phyloP scores from a whole-genome alignment of 1,140 invertebrate genomes.

The Zaprionus taronus region DNA sequence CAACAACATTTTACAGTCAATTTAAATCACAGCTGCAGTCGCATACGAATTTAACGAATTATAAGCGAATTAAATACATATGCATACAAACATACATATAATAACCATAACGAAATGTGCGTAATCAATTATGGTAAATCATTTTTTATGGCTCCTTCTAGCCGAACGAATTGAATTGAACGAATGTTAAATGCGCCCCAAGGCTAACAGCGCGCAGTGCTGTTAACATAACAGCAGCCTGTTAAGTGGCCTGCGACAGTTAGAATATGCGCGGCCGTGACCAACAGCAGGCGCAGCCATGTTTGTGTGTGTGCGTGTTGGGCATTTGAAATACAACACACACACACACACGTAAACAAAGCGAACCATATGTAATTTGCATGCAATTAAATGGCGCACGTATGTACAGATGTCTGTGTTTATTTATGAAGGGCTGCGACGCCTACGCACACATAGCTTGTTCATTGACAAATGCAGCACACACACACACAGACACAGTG shows the following conservation, averaged over 20 bases:
- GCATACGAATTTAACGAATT: slow-evolving; percentile 27
- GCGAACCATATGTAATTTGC: slow-evolving; percentile 21
- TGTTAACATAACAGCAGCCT: slow-evolving; percentile 3
- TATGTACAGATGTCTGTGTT: not conserved
- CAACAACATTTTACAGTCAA: slow-evolving; percentile 47
- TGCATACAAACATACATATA: not conserved
- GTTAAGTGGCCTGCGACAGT: slow-evolving; percentile 37
- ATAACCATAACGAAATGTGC: slow-evolving; percentile 31
- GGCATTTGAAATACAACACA: slow-evolving; percentile 32
- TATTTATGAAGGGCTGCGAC: slow-evolving; percentile 60
- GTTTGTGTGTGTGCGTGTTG: slow-evolving; percentile 27
- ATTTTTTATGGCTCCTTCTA: not conserved
- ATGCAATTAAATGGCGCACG: slow-evolving; percentile 28
- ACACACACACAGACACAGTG: slow-evolving; percentile 29
- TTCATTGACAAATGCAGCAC: slow-evolving; percentile 48
- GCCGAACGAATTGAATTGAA: not conserved
- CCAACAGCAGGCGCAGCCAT: slow-evolving; percentile 8
- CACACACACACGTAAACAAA: slow-evolving; percentile 9
- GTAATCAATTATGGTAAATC: slow-evolving; percentile 44
- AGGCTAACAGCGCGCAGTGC: slow-evolving; percentile 17
- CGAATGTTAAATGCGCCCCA: slow-evolving; percentile 35
- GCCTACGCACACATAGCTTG: slow-evolving; percentile 34
- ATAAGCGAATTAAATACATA: slow-evolving; percentile 30
- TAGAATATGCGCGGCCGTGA: slow-evolving; percentile 37
- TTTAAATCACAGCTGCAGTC: slow-evolving; percentile 26